phyloP scores from a whole-genome alignment of 2,888 invertebrate species.

The Torymus tubicola region DNA sequence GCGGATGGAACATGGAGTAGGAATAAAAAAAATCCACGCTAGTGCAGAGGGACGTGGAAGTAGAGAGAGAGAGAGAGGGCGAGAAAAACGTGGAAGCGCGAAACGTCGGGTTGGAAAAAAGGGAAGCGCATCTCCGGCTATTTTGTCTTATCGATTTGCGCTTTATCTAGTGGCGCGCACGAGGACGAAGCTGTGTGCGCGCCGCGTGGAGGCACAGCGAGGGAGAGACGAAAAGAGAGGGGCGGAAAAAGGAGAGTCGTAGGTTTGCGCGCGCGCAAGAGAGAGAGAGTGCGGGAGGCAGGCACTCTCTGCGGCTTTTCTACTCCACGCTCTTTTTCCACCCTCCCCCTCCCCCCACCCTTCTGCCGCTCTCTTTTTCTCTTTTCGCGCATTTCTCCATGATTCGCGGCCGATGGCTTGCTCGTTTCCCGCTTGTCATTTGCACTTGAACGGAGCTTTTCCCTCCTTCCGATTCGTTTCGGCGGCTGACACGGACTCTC shows the following conservation, averaged over 20 bases:
- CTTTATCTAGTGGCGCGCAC: conserved; percentile 22
- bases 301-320: conserved; percentile 1
- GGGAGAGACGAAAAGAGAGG: neutral
- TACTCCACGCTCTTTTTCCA: neutral
- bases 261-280: neutral
- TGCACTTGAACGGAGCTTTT: conserved; percentile 4
- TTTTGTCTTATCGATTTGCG: conserved; percentile 28
- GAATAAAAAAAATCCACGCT: too few species aligned
- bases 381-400: neutral
- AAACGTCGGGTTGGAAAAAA: neutral
- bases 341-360: neutral
- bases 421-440: conserved; percentile 5
- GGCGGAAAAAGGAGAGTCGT: neutral
- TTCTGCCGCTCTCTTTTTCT: too few species aligned
- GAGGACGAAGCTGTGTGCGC: conserved; percentile 13
- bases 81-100: neutral
- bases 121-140: conserved; percentile 14
- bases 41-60: too few species aligned
- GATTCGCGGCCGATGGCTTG: neutral
- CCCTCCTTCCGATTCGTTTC: neutral
- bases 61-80: neutral
- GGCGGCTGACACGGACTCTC: too few species aligned
- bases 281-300: neutral
- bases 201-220: conserved; percentile 30
- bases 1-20: too few species aligned